Evolutionary conservation across 2,888 invertebrate species (phyloP).

Genomic region (Trissoscelio sp.): DNA sequence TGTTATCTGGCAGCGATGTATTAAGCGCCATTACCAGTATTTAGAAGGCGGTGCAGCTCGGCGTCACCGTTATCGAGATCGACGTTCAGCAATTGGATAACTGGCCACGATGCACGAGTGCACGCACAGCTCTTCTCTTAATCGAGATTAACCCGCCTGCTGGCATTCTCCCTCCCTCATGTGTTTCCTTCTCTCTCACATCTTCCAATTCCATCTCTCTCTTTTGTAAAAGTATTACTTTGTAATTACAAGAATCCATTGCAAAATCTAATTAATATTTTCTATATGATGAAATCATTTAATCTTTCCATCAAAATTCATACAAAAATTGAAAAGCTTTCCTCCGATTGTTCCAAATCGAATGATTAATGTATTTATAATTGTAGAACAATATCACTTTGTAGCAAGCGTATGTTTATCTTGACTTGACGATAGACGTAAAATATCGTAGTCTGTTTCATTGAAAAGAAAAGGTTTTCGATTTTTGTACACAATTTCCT

Average conservation of each 20-base stretch:
- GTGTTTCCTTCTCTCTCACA: slow-evolving; percentile 17
- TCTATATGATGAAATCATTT: slow-evolving; percentile 35
- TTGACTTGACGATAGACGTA: slow-evolving; percentile 59
- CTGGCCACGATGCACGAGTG: slow-evolving; percentile 66
- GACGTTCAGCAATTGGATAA: slow-evolving; percentile 70
- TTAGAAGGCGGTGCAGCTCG: slow-evolving; percentile 78
- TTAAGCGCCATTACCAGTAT: slow-evolving; percentile 81
- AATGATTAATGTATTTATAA: slow-evolving; percentile 47
- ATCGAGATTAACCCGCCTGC: slow-evolving; percentile 69
- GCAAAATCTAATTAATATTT: slow-evolving; percentile 21
- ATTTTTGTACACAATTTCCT: slow-evolving; percentile 65
- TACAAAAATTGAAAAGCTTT: too few species aligned
- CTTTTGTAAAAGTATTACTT: slow-evolving; percentile 33
- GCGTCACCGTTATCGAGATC: slow-evolving; percentile 77
- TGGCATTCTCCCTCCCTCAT: slow-evolving; percentile 61
- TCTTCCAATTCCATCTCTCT: slow-evolving; percentile 42
- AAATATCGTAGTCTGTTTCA: slow-evolving; percentile 53
- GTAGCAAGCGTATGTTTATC: slow-evolving; percentile 37
- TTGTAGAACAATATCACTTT: slow-evolving; percentile 53
- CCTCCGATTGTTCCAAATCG: not conserved
- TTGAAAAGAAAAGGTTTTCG: slow-evolving; percentile 53
- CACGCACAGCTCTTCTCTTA: slow-evolving; percentile 69
- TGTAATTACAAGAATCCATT: slow-evolving; percentile 44
- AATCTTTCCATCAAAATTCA: too few species aligned
- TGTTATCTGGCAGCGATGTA: slow-evolving; percentile 81